A percentile compares a stretch with the other conserved stretches of the same genome.
phyloP scores from a whole-genome alignment of 2,888 invertebrate species.

The Sinohyriopsis cumingii region DNA sequence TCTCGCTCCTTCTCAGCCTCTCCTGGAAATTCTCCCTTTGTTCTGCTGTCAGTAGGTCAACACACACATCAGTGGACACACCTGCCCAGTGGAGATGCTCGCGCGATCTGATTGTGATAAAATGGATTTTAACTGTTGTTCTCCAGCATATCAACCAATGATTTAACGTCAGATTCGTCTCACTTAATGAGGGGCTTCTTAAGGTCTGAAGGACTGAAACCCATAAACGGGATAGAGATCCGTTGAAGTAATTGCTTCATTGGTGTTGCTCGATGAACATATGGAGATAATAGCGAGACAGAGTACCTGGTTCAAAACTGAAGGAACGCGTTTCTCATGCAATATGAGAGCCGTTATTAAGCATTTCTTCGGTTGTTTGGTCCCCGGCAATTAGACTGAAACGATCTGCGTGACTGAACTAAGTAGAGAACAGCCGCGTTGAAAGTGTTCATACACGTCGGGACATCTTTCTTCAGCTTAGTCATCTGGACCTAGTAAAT shows the following conservation, averaged over 20 bases:
- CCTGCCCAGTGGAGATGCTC: conserved; percentile 12
- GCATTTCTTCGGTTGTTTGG: conserved; percentile 26
- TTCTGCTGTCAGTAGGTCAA: conserved; percentile 11
- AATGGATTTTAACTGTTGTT: conserved; percentile 27
- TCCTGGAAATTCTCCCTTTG: conserved; percentile 3
- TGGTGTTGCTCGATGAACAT: conserved; percentile 18
- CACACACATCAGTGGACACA: conserved; percentile 10
- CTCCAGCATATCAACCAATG: conserved; percentile 12
- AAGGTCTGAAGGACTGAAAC: background rate
- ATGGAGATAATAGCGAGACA: conserved; percentile 28
- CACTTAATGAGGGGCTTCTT: conserved; percentile 6
- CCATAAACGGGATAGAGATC: background rate
- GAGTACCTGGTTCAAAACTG: conserved; percentile 27
- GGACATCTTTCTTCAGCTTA: no score
- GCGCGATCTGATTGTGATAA: conserved; percentile 9
- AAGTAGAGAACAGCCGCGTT: conserved; percentile 29
- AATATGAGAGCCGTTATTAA: conserved; percentile 37
- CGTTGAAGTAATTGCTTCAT: conserved; percentile 10
- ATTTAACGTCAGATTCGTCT: background rate
- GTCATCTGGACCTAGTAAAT: no score
- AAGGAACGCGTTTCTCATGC: conserved; percentile 31
- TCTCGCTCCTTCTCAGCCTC: background rate
- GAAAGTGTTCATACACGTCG: conserved; percentile 14
- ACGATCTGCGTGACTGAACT: conserved; percentile 23
- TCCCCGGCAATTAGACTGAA: conserved; percentile 40